phyloP scores from a whole-genome alignment of 2,888 invertebrate genomes.

The Orthonychiurus folsomi region DNA sequence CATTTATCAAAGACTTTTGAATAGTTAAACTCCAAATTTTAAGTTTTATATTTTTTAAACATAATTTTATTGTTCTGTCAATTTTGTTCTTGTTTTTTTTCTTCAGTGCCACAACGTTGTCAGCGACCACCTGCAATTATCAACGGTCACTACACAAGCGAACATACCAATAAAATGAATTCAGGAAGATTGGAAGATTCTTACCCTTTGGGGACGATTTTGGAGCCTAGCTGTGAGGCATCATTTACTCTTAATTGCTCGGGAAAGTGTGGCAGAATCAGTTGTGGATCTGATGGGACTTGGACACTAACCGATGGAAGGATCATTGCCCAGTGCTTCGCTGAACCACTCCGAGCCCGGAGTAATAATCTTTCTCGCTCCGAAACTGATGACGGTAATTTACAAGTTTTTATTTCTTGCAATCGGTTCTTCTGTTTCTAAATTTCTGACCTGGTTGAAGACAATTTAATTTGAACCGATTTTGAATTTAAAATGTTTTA shows the following conservation, averaged over 20 bases:
- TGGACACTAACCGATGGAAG: slow-evolving; percentile 5
- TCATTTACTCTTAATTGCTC: slow-evolving; percentile 8
- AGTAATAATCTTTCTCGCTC: slow-evolving; percentile 9
- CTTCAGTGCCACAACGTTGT: slow-evolving; percentile 6
- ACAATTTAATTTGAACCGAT: no score
- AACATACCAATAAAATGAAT: not conserved
- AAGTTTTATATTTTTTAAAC: no score
- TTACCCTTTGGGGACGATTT: slow-evolving; percentile 9
- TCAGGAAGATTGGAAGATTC: not conserved
- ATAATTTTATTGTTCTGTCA: no score
- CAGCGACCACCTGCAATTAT: slow-evolving; percentile 4
- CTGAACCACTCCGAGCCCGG: slow-evolving; percentile 2
- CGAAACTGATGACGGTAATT: slow-evolving; percentile 6
- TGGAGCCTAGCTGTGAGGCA: slow-evolving; percentile 6
- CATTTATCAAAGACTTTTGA: no score
- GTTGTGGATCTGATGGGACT: slow-evolving; percentile 6
- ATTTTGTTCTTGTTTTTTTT: no score
- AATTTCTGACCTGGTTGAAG: no score
- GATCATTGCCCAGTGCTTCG: not conserved
- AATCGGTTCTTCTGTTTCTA: no score
- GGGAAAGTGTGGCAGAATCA: slow-evolving; percentile 7
- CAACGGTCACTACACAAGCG: slow-evolving; percentile 8
- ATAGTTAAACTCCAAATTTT: no score
- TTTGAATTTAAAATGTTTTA: no score
- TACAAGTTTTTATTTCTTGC: not conserved